phyloP scores from a whole-genome alignment of 2,888 invertebrate genomes.

The Drosophila picticornis region DNA sequence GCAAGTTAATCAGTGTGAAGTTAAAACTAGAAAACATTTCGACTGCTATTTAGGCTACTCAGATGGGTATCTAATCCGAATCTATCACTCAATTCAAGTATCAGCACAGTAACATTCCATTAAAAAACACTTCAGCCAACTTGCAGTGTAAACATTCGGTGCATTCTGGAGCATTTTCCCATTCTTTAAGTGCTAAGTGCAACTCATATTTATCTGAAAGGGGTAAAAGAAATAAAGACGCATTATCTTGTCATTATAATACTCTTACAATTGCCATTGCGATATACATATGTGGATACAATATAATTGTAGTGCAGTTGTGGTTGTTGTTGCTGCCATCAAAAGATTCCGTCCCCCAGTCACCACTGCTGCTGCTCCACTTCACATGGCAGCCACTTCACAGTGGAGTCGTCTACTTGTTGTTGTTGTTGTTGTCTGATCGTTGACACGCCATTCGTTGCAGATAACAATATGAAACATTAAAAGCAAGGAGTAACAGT shows the following conservation, averaged over 20 bases:
- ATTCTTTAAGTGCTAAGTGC: neutral
- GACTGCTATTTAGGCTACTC: neutral
- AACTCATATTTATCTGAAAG: neutral
- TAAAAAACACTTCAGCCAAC: neutral
- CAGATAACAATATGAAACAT: slow-evolving; percentile 27
- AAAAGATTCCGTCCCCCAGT: neutral
- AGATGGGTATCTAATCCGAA: neutral
- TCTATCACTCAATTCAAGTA: neutral
- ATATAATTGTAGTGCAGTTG: slow-evolving; percentile 35
- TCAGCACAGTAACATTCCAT: neutral
- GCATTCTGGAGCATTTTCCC: neutral
- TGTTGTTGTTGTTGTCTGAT: slow-evolving; percentile 37
- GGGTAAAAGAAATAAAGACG: slow-evolving; percentile 11
- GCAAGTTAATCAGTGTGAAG: neutral
- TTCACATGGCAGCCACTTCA: slow-evolving; percentile 49
- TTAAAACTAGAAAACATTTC: neutral
- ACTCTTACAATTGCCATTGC: slow-evolving; percentile 30
- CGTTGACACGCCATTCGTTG: slow-evolving; percentile 53
- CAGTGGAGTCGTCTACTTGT: slow-evolving; percentile 2
- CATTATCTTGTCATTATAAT: slow-evolving; percentile 47
- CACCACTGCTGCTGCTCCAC: slow-evolving; percentile 34
- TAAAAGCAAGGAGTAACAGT: slow-evolving; percentile 8
- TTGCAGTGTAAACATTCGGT: neutral
- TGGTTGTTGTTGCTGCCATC: slow-evolving; percentile 8
- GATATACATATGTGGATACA: slow-evolving; percentile 21